Conservation (phyloP, 2,888 invertebrate genomes). For the Andrena bicolor region DNA sequence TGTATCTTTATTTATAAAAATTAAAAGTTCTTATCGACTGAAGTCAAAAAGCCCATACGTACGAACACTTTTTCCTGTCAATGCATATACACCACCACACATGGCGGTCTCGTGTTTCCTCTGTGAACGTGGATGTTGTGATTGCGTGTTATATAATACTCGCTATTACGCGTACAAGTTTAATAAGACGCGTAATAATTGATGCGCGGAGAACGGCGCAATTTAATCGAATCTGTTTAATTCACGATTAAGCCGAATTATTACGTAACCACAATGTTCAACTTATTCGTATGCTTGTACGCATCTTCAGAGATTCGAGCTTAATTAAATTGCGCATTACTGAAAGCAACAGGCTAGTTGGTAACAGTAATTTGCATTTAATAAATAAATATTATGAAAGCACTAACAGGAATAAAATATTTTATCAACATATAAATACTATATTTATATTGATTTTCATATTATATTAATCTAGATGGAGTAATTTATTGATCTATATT, state of each 20-base stretch:
- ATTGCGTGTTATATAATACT: not conserved
- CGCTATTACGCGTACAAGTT: not conserved
- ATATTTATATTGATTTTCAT: no score
- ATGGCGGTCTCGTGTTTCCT: no score
- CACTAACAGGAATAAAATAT: no score
- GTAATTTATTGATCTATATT: no score
- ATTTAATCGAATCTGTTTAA: slow-evolving; percentile 33
- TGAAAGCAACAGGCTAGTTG: not conserved
- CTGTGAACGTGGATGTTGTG: not conserved
- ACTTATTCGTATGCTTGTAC: not conserved
- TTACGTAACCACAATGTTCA: slow-evolving; percentile 34
- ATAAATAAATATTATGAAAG: not conserved
- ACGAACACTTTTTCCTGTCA: no score
- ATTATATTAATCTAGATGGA: no score
- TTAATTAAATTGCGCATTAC: slow-evolving; percentile 12
- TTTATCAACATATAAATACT: no score
- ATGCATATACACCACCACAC: no score
- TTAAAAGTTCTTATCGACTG: no score
- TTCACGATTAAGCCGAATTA: slow-evolving; percentile 19
- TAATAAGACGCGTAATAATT: slow-evolving; percentile 24
- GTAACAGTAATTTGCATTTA: not conserved
- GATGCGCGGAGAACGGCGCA: not conserved
- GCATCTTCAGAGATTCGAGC: not conserved
- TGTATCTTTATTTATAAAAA: no score
- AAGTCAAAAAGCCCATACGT: no score